Evolutionary conservation across 1,140 invertebrate genomes (phyloP).

Genomic region (Philaenus spumarius): DNA sequence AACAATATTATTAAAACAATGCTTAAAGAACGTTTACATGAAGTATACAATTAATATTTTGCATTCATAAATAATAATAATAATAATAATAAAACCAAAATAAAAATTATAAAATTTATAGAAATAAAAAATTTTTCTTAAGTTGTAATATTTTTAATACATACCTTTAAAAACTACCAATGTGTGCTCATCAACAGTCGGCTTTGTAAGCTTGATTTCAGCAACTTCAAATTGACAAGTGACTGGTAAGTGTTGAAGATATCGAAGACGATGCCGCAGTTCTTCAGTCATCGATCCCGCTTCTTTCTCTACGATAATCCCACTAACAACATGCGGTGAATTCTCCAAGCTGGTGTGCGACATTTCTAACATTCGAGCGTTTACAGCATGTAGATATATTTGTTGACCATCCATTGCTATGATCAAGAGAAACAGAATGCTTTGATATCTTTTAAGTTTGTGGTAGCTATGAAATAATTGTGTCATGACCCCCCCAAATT

Average conservation of each 20-base stretch:
- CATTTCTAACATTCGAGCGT: conserved; percentile 81
- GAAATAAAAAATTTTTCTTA: too few species aligned
- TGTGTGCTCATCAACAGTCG: conserved; percentile 59
- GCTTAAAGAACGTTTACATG: too few species aligned
- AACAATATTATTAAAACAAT: too few species aligned
- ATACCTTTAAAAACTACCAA: conserved; percentile 58
- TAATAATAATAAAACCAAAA: too few species aligned
- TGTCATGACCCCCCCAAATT: too few species aligned
- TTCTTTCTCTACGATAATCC: conserved; percentile 76
- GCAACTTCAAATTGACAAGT: conserved; percentile 85
- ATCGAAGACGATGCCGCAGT: conserved; percentile 65
- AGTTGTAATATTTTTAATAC: conserved; percentile 1
- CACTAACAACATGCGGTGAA: conserved; percentile 64
- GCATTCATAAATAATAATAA: too few species aligned
- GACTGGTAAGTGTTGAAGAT: conserved; percentile 81
- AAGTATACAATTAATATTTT: too few species aligned
- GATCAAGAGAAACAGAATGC: conserved; percentile 35
- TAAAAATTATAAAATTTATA: too few species aligned
- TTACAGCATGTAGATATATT: conserved; percentile 86
- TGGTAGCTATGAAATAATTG: too few species aligned
- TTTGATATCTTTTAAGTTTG: too few species aligned
- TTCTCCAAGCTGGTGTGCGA: conserved; percentile 76
- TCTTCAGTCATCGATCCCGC: conserved; percentile 76
- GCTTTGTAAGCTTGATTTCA: conserved; percentile 72
- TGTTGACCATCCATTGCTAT: conserved; percentile 82